Evolutionary conservation across 2,113 vertebrate species (phyloP).

Genomic region (Rhinolophus sinicus): DNA sequence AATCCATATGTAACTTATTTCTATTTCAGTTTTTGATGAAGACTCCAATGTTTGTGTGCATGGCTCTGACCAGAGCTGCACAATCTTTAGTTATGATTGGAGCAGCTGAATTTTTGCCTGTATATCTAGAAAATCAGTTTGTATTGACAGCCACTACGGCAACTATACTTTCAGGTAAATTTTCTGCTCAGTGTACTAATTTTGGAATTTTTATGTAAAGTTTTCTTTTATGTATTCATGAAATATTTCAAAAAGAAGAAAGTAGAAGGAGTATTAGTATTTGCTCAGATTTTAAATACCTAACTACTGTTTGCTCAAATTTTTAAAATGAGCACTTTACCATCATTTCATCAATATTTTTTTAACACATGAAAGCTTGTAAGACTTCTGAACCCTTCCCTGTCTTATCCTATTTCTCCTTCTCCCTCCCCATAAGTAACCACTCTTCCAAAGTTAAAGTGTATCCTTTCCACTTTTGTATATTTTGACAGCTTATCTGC

Average conservation of each 20-base stretch:
- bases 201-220: not conserved
- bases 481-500: not conserved
- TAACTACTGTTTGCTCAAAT: not conserved
- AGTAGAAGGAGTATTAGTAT: not conserved
- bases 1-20: constrained; percentile 1
- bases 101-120: constrained; percentile 85
- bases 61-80: constrained; percentile 80
- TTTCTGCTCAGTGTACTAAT: not conserved
- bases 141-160: constrained; percentile 76
- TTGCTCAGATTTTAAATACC: not conserved
- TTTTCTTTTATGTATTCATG: not conserved
- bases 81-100: constrained; percentile 84
- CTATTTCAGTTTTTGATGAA: constrained; percentile 83
- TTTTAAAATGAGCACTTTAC: not conserved
- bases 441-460: not conserved
- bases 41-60: constrained; percentile 81
- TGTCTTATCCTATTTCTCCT: not conserved
- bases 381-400: not conserved
- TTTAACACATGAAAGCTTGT: not conserved
- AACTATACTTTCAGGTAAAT: constrained; percentile 85
- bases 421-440: not conserved
- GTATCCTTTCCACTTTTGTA: not conserved
- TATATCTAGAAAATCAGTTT: constrained; percentile 88
- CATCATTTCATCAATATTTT: not conserved
- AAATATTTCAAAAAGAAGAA: constrained; percentile 18